phyloP scores from a whole-genome alignment of 1,140 invertebrate genomes.

The Olivierus martensii region DNA sequence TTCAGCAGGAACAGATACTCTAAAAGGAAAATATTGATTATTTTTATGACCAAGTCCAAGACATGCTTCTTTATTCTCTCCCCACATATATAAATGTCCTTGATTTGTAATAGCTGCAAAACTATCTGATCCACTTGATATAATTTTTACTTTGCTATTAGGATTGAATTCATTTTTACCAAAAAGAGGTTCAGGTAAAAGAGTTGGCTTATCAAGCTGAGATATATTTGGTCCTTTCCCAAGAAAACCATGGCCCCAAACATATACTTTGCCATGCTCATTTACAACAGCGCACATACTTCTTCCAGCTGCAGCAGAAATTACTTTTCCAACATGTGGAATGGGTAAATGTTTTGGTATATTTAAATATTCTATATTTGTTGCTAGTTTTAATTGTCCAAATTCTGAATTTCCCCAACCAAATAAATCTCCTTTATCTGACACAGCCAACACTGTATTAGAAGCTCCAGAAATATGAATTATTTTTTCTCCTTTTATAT shows the following conservation, averaged over 20 bases:
- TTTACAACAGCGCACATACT: constrained; percentile 71
- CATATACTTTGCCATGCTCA: constrained; percentile 58
- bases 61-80: constrained; percentile 62
- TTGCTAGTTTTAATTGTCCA: constrained; percentile 48
- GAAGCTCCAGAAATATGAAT: constrained; percentile 59
- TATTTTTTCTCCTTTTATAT: constrained; percentile 68
- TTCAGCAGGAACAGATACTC: constrained; percentile 57
- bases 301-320: constrained; percentile 68
- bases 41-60: constrained; percentile 62
- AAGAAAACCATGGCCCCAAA: constrained; percentile 86
- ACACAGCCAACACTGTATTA: constrained; percentile 80
- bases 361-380: constrained; percentile 29
- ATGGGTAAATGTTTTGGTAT: constrained; percentile 49
- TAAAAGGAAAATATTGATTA: constrained; percentile 78
- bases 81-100: constrained; percentile 82
- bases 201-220: constrained; percentile 44
- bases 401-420: constrained; percentile 97
- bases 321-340: constrained; percentile 52
- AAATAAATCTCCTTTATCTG: constrained; percentile 82
- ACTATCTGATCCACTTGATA: constrained; percentile 53
- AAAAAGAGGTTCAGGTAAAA: constrained; percentile 64
- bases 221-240: constrained; percentile 69
- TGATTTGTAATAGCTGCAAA: constrained; percentile 54
- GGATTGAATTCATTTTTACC: constrained; percentile 67
- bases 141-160: constrained; percentile 40